phyloP scores from a whole-genome alignment of 1,140 invertebrate genomes.

The Hypothenemus hampei region DNA sequence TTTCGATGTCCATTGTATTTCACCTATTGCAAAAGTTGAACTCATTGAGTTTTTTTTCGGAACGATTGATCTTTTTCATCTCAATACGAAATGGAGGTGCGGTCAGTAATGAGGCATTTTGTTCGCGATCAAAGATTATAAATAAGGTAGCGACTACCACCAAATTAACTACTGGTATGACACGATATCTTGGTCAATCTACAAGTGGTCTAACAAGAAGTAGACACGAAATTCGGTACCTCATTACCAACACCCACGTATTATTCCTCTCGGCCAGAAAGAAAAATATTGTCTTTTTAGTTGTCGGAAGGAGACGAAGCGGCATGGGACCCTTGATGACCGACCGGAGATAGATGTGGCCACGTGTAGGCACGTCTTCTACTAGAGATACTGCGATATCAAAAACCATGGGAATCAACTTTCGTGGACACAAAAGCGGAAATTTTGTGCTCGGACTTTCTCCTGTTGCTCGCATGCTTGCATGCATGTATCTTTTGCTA shows the following conservation, averaged over 20 bases:
- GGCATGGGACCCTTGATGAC: slow-evolving; percentile 26
- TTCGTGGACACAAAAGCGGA: slow-evolving; percentile 19
- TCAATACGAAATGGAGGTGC: no score
- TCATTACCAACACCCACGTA: slow-evolving; percentile 31
- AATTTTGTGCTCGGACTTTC: slow-evolving; percentile 7
- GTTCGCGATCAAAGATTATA: no score
- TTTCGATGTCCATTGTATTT: no score
- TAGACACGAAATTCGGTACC: slow-evolving; percentile 28
- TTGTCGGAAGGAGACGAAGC: slow-evolving; percentile 25
- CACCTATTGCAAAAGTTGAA: no score
- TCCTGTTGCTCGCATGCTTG: slow-evolving; percentile 3
- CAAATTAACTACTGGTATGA: slow-evolving; percentile 29
- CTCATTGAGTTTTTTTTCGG: no score
- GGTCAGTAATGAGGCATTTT: no score
- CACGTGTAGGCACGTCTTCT: slow-evolving; percentile 32
- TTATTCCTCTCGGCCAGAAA: background rate
- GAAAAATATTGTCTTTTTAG: slow-evolving; percentile 11
- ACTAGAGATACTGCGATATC: slow-evolving; percentile 27
- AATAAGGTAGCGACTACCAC: no score
- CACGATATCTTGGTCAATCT: slow-evolving; percentile 22
- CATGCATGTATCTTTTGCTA: no score
- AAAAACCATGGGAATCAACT: slow-evolving; percentile 31
- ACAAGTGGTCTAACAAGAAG: slow-evolving; percentile 29
- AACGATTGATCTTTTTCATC: no score
- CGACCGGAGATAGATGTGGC: slow-evolving; percentile 26